phyloP scores from a whole-genome alignment of 2,797 vertebrate species.

The Argya squamiceps region DNA sequence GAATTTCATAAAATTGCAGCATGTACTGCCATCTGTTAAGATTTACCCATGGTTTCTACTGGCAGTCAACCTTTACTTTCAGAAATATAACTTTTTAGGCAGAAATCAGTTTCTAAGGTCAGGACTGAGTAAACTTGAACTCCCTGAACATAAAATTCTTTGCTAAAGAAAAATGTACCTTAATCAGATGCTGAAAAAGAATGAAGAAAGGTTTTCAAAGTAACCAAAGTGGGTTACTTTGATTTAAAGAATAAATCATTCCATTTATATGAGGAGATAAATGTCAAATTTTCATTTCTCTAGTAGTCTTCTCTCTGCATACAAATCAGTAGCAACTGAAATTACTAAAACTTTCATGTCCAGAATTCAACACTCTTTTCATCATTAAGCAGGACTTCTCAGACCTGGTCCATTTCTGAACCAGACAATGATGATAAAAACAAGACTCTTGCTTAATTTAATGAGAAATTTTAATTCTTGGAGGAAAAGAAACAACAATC shows the following conservation, averaged over 20 bases:
- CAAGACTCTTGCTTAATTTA: not conserved
- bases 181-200: not conserved
- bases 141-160: not conserved
- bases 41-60: constrained; percentile 2
- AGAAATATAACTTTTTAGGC: not conserved
- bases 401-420: not conserved
- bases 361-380: not conserved
- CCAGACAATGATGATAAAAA: not conserved
- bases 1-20: constrained; percentile 2
- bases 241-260: constrained; percentile 40
- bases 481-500: not conserved
- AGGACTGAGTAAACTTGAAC: constrained; percentile 5
- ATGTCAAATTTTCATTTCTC: constrained; percentile 40
- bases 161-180: not conserved
- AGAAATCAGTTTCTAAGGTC: constrained; percentile 24
- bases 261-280: constrained; percentile 9
- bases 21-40: constrained; percentile 25
- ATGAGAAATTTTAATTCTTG: not conserved
- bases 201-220: not conserved
- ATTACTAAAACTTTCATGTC: not conserved
- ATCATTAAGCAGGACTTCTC: not conserved
- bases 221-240: constrained; percentile 18
- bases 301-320: constrained; percentile 2
- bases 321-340: constrained; percentile 9
- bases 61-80: not conserved